phyloP scores from a whole-genome alignment of 1,140 invertebrate species.

The Harpegnathos saltator region DNA sequence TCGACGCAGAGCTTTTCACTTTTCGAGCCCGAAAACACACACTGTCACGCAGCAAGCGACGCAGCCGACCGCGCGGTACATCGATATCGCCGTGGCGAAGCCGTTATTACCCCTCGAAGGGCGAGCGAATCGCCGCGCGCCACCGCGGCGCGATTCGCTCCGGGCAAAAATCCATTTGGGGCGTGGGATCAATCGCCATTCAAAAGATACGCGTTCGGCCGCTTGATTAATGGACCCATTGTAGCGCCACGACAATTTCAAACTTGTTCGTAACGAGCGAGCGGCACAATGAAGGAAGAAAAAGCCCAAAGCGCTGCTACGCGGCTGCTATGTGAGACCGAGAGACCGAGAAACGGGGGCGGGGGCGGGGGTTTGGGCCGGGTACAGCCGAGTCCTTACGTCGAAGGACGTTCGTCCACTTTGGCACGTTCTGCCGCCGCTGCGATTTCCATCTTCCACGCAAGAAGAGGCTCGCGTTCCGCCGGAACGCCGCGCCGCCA shows the following conservation, averaged over 20 bases:
- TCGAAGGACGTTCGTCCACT: neutral
- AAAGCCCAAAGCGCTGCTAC: neutral
- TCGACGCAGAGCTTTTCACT: neutral
- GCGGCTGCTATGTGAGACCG: too few relatives aligned
- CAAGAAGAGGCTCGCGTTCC: neutral
- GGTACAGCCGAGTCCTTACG: neutral
- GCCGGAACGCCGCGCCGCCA: neutral
- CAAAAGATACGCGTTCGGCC: conserved; percentile 39
- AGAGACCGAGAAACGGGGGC: too few relatives aligned
- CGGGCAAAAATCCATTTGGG: conserved; percentile 64
- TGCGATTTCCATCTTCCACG: conserved; percentile 1
- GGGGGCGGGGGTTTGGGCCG: neutral
- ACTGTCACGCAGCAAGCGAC: neutral
- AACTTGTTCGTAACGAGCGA: conserved; percentile 38
- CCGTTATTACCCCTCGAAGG: conserved; percentile 55
- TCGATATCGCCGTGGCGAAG: conserved; percentile 52
- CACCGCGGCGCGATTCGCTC: conserved; percentile 16
- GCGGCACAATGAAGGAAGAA: conserved; percentile 10
- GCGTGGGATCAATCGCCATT: conserved; percentile 61
- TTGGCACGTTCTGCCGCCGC: neutral
- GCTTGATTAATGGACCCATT: conserved; percentile 62
- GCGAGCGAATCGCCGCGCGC: neutral
- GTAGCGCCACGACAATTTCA: conserved; percentile 52
- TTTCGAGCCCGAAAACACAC: neutral
- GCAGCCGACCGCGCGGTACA: conserved; percentile 29